Evolutionary conservation across 2,888 invertebrate species (phyloP).

Genomic region (Parnassius glacialis): DNA sequence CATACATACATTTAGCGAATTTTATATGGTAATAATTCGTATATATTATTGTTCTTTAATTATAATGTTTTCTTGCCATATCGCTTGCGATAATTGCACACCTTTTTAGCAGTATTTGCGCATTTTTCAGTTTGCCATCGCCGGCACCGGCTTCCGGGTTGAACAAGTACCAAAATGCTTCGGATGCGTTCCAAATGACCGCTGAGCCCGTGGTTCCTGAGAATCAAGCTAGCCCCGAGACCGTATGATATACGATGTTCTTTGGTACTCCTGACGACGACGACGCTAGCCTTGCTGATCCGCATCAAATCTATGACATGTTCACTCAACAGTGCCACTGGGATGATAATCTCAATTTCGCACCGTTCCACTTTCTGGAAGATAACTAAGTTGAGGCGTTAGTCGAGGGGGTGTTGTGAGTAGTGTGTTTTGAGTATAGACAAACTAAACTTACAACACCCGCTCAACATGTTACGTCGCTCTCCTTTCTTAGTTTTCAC

Average conservation of each 20-base stretch:
- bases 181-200: conserved; percentile 31
- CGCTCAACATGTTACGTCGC: not conserved
- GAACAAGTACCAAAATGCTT: conserved; percentile 31
- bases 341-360: conserved; percentile 37
- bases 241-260: conserved; percentile 49
- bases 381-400: not conserved
- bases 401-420: not conserved
- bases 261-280: conserved; percentile 15
- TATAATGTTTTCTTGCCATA: no score
- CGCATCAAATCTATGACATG: conserved; percentile 41
- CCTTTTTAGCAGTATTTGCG: no score
- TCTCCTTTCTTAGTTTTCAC: not conserved
- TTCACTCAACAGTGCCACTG: conserved; percentile 47
- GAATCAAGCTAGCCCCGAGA: conserved; percentile 46
- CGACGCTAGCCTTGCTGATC: conserved; percentile 38
- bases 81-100: no score
- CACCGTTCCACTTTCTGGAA: conserved; percentile 23
- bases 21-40: no score
- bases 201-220: conserved; percentile 42
- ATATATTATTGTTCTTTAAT: no score
- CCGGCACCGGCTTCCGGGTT: conserved; percentile 40
- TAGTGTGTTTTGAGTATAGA: not conserved
- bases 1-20: no score
- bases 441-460: not conserved
- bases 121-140: conserved; percentile 45